Percentiles rank a stretch among this genome's conserved stretches.
Conservation (phyloP, 2,797 vertebrate species). For the Remorina albescens region DNA sequence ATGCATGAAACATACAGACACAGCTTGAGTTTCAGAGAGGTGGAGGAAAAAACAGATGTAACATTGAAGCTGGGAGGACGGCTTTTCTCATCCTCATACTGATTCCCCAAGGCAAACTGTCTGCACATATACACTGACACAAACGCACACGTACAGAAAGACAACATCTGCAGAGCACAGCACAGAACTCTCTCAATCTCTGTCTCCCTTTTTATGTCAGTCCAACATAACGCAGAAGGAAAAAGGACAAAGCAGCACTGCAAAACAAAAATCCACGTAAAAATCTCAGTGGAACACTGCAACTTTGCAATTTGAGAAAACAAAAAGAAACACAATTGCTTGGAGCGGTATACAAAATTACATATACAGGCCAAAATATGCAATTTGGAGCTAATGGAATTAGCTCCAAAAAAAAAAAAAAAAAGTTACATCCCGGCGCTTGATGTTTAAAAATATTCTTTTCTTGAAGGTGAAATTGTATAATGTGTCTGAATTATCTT, state of each 20-base stretch:
- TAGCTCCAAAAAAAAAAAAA: too few species aligned
- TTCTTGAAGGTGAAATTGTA: too few species aligned
- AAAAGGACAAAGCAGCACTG: conserved; percentile 30
- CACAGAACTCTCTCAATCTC: conserved; percentile 39
- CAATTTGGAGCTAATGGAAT: too few species aligned
- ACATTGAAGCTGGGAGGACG: conserved; percentile 53
- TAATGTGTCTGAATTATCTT: too few species aligned
- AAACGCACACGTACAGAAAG: conserved; percentile 22
- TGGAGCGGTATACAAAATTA: background rate
- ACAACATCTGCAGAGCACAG: conserved; percentile 37
- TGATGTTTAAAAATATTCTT: too few species aligned
- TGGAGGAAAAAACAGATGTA: conserved; percentile 70
- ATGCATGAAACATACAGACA: conserved; percentile 20
- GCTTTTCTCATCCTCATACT: conserved; percentile 43
- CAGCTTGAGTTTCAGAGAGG: conserved; percentile 46
- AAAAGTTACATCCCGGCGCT: too few species aligned
- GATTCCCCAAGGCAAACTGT: conserved; percentile 50
- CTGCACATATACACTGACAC: conserved; percentile 15
- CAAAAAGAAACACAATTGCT: background rate
- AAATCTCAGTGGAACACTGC: conserved; percentile 13
- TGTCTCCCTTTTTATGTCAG: conserved; percentile 46
- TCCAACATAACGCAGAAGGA: conserved; percentile 43
- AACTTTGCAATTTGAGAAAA: background rate
- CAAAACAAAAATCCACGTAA: conserved; percentile 21
- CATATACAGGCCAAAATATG: too few species aligned